These are phyloP conservation scores for Theocolax elegans DNA, from an alignment of 1,140 invertebrate genomes.

Conservation along the genomic window DNA sequence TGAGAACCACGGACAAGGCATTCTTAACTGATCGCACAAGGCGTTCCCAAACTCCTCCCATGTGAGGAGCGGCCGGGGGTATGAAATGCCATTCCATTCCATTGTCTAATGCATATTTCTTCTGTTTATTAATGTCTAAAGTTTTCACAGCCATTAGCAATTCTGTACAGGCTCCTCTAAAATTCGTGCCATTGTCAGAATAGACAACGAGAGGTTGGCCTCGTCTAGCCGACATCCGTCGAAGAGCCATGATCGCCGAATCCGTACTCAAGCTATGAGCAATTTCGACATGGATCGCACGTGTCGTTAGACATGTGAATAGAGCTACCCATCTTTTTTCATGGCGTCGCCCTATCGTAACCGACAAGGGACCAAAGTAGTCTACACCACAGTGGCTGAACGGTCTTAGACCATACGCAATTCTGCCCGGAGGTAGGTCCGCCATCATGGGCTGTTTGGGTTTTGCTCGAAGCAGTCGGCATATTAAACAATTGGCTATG, in stretches of 20 bases:
- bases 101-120: too few species aligned
- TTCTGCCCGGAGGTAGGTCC: slow-evolving; percentile 6
- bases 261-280: slow-evolving; percentile 42
- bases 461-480: not conserved
- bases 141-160: too few species aligned
- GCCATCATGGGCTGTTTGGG: slow-evolving; percentile 2
- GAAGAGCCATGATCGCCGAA: slow-evolving; percentile 48
- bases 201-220: slow-evolving; percentile 32
- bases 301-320: slow-evolving; percentile 47
- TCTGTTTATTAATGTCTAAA: too few species aligned
- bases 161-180: too few species aligned
- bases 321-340: slow-evolving; percentile 60
- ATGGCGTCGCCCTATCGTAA: slow-evolving; percentile 44
- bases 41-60: not conserved
- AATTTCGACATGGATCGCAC: slow-evolving; percentile 50
- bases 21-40: not conserved
- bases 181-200: slow-evolving; percentile 53
- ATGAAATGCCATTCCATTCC: too few species aligned
- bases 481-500: not conserved
- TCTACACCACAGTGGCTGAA: slow-evolving; percentile 53
- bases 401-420: slow-evolving; percentile 38
- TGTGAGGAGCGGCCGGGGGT: too few species aligned
- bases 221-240: too few species aligned
- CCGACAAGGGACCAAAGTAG: slow-evolving; percentile 51
- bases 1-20: not conserved